phyloP scores from a whole-genome alignment of 2,888 invertebrate species.

The Furcula furcula region DNA sequence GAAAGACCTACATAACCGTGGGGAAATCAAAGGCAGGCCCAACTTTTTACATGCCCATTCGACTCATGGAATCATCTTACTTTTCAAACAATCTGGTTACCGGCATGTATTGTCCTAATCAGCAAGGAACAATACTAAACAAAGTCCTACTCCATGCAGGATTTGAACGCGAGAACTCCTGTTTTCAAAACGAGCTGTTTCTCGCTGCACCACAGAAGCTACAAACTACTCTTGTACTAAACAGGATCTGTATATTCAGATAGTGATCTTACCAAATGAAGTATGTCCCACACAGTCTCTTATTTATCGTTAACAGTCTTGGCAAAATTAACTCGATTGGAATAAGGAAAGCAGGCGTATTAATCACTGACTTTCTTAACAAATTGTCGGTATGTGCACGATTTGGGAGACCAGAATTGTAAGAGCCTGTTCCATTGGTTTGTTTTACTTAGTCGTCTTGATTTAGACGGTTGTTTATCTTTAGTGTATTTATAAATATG shows the following conservation, averaged over 20 bases:
- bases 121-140: too few relatives aligned
- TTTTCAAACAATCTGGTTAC: too few relatives aligned
- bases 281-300: slow-evolving; percentile 50
- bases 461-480: slow-evolving; percentile 33
- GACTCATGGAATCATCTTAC: too few relatives aligned
- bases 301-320: slow-evolving; percentile 57
- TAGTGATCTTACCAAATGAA: slow-evolving; percentile 69
- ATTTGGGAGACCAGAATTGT: slow-evolving; percentile 42
- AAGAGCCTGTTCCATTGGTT: slow-evolving; percentile 14
- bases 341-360: slow-evolving; percentile 65
- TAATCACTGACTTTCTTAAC: slow-evolving; percentile 66
- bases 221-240: slow-evolving; percentile 11
- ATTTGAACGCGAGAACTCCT: too few relatives aligned
- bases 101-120: too few relatives aligned
- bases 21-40: too few relatives aligned
- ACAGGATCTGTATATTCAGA: slow-evolving; percentile 62
- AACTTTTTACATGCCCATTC: too few relatives aligned
- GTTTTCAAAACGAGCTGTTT: too few relatives aligned
- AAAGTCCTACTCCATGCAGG: too few relatives aligned
- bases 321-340: slow-evolving; percentile 68
- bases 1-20: too few relatives aligned
- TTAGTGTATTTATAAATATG: slow-evolving; percentile 26
- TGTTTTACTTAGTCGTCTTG: slow-evolving; percentile 26
- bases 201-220: too few relatives aligned
- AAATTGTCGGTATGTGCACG: slow-evolving; percentile 58